Evolutionary conservation across 2,888 invertebrate genomes (phyloP), one percentile per base, ranked within the genome.

Genomic region (Plemyria rubiginata): DNA sequence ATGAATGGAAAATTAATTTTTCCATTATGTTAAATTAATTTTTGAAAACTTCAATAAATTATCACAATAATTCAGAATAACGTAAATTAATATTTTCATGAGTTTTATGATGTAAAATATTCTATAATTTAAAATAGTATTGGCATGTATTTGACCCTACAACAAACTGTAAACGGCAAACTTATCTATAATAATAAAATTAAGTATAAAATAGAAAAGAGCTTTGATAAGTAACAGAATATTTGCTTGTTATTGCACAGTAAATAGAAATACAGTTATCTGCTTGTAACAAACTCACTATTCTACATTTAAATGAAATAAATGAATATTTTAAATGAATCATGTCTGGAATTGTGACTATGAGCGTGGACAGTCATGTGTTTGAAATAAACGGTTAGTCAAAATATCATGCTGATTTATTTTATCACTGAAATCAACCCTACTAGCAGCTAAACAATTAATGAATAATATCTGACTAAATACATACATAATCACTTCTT

Each of bases 311-410:
- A 67, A 56, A 54, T 57, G 60, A 61, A 63, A 63, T 63, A 62
- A 61, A 67, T 63, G 59, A 60, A 67, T 70, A 66, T 67, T 67
- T 63, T 65, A 70, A 66, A 66, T 67, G 64, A 66, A 62, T 50
- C 54, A 56, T 54, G 51, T 57, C 54, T 60, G 56, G 53, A 57
- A 46, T 45, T 52, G 62, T 60, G 51, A 60, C 38, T 53, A 53
- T 50, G 38, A 41, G 67, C 62, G 69, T 69, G 69, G 62, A 49
- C 71, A 70, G 60, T 74, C 65, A 83, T 85, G 85, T 88, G 90
- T 90, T 90, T 89, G 77, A 86, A 89, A 89, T 90, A 90, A 89
- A 90, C 85, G 79, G 86, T 89, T 90, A 91, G 90, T 82, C 85
- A 90, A 88, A 83, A 80, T 74, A 76, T 69, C 7, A n/a, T 16